phyloP scores from a whole-genome alignment of 2,797 vertebrate species.

The Babyrousa celebensis region DNA sequence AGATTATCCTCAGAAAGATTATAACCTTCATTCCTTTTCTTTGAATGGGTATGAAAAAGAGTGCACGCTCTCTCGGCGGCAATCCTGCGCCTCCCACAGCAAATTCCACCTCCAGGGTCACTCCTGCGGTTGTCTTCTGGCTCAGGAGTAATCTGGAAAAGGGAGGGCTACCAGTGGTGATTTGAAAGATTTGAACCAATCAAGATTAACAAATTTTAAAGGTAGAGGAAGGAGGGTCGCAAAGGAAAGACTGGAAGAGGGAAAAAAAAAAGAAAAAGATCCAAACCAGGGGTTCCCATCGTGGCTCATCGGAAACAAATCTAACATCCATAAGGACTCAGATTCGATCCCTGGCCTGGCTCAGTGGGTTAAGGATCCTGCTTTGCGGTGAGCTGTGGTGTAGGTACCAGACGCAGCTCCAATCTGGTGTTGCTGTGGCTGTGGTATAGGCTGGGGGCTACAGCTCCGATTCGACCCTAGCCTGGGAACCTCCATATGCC shows the following conservation, averaged over 20 bases:
- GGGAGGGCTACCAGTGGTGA: background rate
- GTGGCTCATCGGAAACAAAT: too few species aligned
- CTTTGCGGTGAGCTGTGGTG: too few species aligned
- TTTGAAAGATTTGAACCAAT: conserved; percentile 12
- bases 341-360: too few species aligned
- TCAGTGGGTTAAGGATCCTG: too few species aligned
- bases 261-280: too few species aligned
- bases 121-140: background rate
- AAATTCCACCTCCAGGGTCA: background rate
- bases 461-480: too few species aligned
- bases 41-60: background rate
- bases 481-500: too few species aligned
- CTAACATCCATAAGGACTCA: too few species aligned
- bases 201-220: background rate
- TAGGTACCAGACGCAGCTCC: too few species aligned
- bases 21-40: background rate
- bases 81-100: background rate
- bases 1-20: background rate
- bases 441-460: too few species aligned
- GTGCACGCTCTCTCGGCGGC: background rate
- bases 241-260: background rate
- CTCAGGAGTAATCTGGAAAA: background rate
- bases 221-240: background rate
- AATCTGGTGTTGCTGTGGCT: too few species aligned
- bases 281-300: background rate